Evolutionary conservation across 2,113 vertebrate genomes (phyloP).

Genomic region (Brachyhypopomus occidentalis): DNA sequence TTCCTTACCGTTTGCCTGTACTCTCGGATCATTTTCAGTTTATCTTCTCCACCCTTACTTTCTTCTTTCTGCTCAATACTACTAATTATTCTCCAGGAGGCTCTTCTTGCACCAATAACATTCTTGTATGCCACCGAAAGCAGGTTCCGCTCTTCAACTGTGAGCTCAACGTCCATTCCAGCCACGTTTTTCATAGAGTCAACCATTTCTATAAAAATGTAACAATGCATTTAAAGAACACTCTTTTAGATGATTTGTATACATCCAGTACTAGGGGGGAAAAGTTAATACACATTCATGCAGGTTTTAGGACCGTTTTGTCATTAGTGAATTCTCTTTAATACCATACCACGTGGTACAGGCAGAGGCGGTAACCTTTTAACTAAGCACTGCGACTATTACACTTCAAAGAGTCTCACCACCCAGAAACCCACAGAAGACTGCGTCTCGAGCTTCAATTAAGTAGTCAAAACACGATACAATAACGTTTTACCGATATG

Average conservation of each 20-base stretch:
- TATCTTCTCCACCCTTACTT: conserved; percentile 92
- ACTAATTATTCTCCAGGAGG: conserved; percentile 99
- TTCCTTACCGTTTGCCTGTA: conserved; percentile 93
- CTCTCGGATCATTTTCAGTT: conserved; percentile 97
- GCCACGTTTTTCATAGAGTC: conserved; percentile 97
- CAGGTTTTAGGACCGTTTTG: no score
- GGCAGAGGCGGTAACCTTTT: no score
- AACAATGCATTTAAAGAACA: background rate
- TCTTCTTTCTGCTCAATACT: conserved; percentile 99
- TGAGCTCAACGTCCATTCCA: conserved; percentile 93
- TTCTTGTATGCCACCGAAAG: conserved; percentile 99
- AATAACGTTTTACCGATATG: no score
- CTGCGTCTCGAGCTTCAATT: no score
- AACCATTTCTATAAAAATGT: conserved; percentile 87
- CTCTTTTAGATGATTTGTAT: background rate
- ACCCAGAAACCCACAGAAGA: no score
- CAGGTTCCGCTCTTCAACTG: conserved; percentile 97
- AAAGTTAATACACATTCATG: no score
- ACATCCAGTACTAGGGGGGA: background rate
- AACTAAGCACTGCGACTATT: no score
- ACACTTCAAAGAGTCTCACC: no score
- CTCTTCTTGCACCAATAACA: conserved; percentile 97
- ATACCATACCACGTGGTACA: no score
- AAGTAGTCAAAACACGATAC: no score
- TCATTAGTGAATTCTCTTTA: no score